Evolutionary conservation across 1,140 invertebrate species (phyloP), one percentile per base, ranked within the genome.

Genomic region (Thaumatotibia leucotreta): DNA sequence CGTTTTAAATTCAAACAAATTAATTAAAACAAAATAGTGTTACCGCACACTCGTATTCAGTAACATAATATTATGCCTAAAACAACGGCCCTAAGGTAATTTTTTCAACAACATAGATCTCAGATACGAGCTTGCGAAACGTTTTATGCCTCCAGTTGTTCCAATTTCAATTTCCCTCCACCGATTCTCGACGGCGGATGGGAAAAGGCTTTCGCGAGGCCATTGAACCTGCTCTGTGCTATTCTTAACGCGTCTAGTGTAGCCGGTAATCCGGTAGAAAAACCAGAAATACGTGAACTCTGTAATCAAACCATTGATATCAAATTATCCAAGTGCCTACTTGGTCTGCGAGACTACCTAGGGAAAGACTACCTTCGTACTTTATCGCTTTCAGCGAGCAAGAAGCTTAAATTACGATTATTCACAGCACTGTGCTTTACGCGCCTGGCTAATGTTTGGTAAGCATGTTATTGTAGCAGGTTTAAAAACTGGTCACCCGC

Each of bases 91-190:
- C 3, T 39, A 39, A 39, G 35, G 35, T 14, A n/a, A 11, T 5
- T 5, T 39, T 39, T 39, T 11, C 11, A 39, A 14, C n/a, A n/a
- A 14, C 11, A 39, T 14, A 14, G 5, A 39, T 39, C 11, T 17
- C 0, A 5, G n/a, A 17, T 39, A 39, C 35, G 35, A 14, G 35
- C n/a, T 39, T 11, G 3, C 35, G n/a, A 39, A 14, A 39, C 14
- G 5, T 11, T 0, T 5, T 14, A n/a, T 14, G 35, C 14, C 35
- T n/a, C 35, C 14, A 4, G 33, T n/a, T 14, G 35, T 39, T 39
- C 35, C 35, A 54, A 54, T 54, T 54, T 54, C 50, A 54, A 54
- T 27, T 54, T 54, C 50, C 11, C 50, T 27, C 50, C 50, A 24
- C 4, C 50, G 50, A 54, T 54, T 54, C 22, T 54, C 23, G 49